Base-by-base conservation (phyloP, 2,113 vertebrate genomes). In the Podarcis muralis region DNA sequence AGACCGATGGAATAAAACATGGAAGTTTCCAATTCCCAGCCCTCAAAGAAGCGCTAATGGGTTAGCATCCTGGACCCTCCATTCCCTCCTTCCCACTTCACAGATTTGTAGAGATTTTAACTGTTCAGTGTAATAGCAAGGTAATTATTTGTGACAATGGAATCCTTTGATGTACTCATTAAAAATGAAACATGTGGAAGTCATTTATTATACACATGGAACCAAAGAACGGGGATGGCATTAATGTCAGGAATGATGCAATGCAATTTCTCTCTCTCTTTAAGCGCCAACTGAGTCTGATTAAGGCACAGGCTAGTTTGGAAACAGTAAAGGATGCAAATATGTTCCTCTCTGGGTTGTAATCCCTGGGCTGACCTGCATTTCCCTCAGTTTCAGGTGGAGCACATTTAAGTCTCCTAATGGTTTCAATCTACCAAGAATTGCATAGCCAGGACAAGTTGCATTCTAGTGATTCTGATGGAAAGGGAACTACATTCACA, bases 181-280 rank as follows among this genome's bases (percentile, higher is more conserved):
- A 81, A 79, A 87, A 89, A 87, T 25, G 57, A 71, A 89, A 87
- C 87, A 90, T 85, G 18, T 89, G 84, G 89, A 90, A 87, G 74
- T 86, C 83, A 87, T 90, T 87, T 87, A 83, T 89, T 76, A 86
- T 35, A 90, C 83, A 25, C 72, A 87, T 83, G 75, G 77, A 89
- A 89, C 53, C 86, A 90, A 92, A 89, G 72, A 87, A 85, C 68
- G 68, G 37, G 79, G 88, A 89, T 37, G 75, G 74, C 80, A 62
- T 83, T 87, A 87, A 86, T 81, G 87, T 89, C 66, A 89, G 69
- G 53, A 90, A 71, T 88, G 74, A 89, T 85, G 90, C 89, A 88
- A 32, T 78, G 72, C 32, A 71, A 83, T 40, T 90, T 87, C 23
- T 20, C 8, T 66, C 8, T 66, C 66, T 90, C n/a, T 75, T 80